Conservation (phyloP, 2,888 invertebrate species). For the Argyresthia albistria region DNA sequence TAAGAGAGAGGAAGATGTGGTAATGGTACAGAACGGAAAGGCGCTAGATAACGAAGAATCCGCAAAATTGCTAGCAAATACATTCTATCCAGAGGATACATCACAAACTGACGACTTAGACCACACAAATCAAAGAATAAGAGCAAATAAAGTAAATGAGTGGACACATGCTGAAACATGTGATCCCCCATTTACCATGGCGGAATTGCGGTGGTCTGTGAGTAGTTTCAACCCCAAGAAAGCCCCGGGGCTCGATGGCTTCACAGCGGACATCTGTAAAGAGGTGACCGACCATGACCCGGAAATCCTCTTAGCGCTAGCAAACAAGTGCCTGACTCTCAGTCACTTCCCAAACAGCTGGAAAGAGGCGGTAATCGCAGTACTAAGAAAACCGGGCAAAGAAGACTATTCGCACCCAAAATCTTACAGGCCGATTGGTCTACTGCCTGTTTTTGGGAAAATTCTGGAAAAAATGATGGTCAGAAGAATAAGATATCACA, state of each 20-base stretch:
- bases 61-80: neutral
- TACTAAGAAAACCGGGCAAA: conserved; percentile 10
- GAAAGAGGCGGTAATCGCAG: conserved; percentile 8
- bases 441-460: neutral
- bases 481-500: neutral
- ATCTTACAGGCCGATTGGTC: conserved; percentile 5
- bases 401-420: conserved; percentile 4
- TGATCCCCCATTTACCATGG: conserved; percentile 4
- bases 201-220: neutral
- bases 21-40: neutral
- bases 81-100: conserved; percentile 3
- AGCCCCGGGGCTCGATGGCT: conserved; percentile 8
- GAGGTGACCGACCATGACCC: neutral
- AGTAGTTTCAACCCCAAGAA: conserved; percentile 7
- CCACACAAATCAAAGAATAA: too few species aligned
- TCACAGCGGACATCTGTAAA: conserved; percentile 9
- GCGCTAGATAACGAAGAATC: neutral
- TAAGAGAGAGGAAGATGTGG: neutral
- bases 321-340: conserved; percentile 5
- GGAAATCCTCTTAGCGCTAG: neutral
- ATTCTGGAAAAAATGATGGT: neutral
- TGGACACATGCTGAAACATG: too few species aligned
- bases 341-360: conserved; percentile 9
- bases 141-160: too few species aligned
- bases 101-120: neutral